These are phyloP conservation scores for Drosophila cracens DNA, from an alignment of 2,888 invertebrate genomes.

Conservation along the genomic window DNA sequence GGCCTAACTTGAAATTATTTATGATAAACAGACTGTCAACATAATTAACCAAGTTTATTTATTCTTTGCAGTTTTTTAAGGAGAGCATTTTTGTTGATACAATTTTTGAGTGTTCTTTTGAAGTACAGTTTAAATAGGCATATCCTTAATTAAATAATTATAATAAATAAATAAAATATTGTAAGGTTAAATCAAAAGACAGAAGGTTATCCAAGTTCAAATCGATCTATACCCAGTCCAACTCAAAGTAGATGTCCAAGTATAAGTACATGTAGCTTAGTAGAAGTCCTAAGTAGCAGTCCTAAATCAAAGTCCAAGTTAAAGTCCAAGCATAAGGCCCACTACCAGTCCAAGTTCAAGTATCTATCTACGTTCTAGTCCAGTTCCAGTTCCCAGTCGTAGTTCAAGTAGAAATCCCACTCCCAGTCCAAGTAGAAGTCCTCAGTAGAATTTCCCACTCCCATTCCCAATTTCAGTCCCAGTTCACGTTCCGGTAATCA, in stretches of 20 bases:
- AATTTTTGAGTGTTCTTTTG: background rate
- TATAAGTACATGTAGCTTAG: too few species aligned
- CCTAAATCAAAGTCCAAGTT: background rate
- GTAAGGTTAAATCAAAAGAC: background rate
- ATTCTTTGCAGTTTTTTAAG: background rate
- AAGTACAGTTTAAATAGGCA: background rate
- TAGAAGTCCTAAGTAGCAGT: background rate
- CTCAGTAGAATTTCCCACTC: background rate
- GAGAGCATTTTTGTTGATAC: background rate
- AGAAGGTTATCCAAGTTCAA: background rate
- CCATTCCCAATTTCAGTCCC: background rate
- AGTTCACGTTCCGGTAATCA: background rate
- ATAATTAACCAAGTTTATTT: conserved; percentile 8
- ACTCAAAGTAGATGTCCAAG: too few species aligned
- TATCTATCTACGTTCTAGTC: background rate
- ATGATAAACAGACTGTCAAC: conserved; percentile 2
- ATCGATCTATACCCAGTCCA: too few species aligned
- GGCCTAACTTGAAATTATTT: background rate
- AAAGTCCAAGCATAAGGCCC: background rate
- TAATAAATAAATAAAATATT: background rate
- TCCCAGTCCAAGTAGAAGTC: background rate
- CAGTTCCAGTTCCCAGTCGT: too few species aligned
- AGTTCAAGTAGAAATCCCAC: background rate
- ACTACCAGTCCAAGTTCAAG: background rate
- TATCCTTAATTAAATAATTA: background rate